A percentile compares a stretch with the other conserved stretches of the same genome.
Conservation (phyloP, 2,797 vertebrate genomes). For the Microctenopoma lineatum region DNA sequence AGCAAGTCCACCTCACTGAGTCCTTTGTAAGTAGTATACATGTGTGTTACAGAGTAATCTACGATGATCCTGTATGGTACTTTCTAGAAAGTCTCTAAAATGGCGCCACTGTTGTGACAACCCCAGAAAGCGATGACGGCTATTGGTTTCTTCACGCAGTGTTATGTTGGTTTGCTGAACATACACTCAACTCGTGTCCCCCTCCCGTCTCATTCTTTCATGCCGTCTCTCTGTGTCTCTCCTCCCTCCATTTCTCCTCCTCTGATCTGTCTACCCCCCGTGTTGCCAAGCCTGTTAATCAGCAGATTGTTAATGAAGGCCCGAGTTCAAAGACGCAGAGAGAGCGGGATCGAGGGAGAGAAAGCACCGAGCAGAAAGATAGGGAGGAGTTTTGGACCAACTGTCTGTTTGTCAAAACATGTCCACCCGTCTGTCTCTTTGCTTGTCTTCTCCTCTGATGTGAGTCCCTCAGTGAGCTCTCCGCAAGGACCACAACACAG, state of each 20-base stretch:
- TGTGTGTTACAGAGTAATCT: neutral
- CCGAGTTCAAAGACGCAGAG: slow-evolving; percentile 79
- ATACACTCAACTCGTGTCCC: slow-evolving; percentile 23
- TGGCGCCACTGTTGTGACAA: neutral
- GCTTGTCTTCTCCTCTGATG: slow-evolving; percentile 77
- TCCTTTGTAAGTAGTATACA: neutral
- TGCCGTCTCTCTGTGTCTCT: slow-evolving; percentile 25
- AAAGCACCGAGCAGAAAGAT: slow-evolving; percentile 60
- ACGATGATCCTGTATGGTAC: neutral
- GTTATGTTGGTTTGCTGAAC: slow-evolving; percentile 27
- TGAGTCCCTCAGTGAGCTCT: slow-evolving; percentile 75
- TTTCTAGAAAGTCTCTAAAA: neutral
- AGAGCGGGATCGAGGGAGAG: slow-evolving; percentile 42
- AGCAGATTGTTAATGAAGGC: slow-evolving; percentile 83
- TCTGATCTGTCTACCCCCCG: slow-evolving; percentile 72
- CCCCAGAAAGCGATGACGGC: neutral
- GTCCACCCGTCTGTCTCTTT: slow-evolving; percentile 79
- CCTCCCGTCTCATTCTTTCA: slow-evolving; percentile 42
- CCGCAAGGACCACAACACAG: slow-evolving; percentile 73
- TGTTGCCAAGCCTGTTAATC: slow-evolving; percentile 80
- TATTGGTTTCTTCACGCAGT: neutral
- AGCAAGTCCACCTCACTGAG: neutral
- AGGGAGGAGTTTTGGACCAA: slow-evolving; percentile 77
- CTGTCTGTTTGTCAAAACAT: slow-evolving; percentile 81
- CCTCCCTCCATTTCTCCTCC: slow-evolving; percentile 48